Evolutionary conservation across 2,888 invertebrate genomes (phyloP), one percentile per base, ranked within the genome.

Genomic region (Synanthedon formicaeformis): DNA sequence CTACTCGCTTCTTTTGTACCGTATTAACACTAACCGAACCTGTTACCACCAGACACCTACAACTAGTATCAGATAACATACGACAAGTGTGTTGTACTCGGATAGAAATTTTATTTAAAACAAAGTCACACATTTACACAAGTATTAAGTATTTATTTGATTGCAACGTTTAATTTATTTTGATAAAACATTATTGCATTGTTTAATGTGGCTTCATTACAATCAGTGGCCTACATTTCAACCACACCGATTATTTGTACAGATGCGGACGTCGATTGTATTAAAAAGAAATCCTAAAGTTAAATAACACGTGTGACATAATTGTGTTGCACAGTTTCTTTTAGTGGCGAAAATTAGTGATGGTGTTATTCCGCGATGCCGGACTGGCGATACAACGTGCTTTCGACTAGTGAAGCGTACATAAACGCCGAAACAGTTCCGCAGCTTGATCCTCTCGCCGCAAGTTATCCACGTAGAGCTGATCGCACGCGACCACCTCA

Each of bases 301-400:
- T 34, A 34, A 34, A 34, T 34, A 34, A 34, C 34, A 34, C 34
- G 34, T 10, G 34, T 34, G 34, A 34, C 34, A 34, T 34, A 34
- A 34, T 34, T 34, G 10, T 34, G 34, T 34, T 34, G 34, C 34
- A 34, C 56, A 53, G 59, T 61, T 66, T 62, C 60, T 61, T 57
- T 63, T 60, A 58, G 68, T 67, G 63, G 59, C 54, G 57, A 52
- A 58, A 60, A 65, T 67, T 67, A 80, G 85, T 84, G 76, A 84
- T 85, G 83, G 73, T 80, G 71, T 65, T 69, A 63, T 65, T 73
- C 63, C 70, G 81, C 74, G 64, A 88, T 88, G 88, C 88, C 88
- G 63, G 88, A 88, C 72, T 88, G 88, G 88, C 83, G 88, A 63
- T 86, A 88, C 81, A 88, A 88, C 76, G 86, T 88, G 66, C 74